phyloP scores from a whole-genome alignment of 2,797 vertebrate genomes.

The Muscicapa comitata region DNA sequence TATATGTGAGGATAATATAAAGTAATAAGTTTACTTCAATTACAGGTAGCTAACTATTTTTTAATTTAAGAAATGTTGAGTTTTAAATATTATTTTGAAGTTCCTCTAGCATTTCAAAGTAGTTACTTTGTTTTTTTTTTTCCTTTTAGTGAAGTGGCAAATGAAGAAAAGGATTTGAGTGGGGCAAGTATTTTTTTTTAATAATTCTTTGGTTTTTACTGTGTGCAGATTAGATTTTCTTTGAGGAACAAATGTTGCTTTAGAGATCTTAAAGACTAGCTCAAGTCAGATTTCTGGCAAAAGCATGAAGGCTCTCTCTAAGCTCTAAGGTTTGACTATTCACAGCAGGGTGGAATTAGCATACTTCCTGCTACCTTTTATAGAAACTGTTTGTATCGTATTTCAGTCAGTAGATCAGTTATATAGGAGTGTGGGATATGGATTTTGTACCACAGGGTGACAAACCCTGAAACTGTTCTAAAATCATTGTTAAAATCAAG shows the following conservation, averaged over 20 bases:
- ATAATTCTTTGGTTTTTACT: background rate
- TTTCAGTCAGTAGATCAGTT: background rate
- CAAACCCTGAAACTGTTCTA: background rate
- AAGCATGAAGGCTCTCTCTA: background rate
- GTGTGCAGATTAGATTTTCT: background rate
- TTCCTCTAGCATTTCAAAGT: background rate
- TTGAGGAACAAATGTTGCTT: background rate
- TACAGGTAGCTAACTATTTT: background rate
- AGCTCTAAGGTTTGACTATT: background rate
- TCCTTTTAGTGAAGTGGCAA: conserved; percentile 64
- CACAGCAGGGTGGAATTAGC: background rate
- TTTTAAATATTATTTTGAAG: background rate
- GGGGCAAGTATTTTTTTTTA: conserved; percentile 66
- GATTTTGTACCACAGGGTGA: background rate
- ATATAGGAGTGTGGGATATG: background rate
- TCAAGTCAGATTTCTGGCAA: background rate
- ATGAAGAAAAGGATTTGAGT: conserved; percentile 54
- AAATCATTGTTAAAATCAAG: background rate
- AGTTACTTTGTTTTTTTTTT: conserved; percentile 5
- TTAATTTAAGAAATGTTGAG: background rate
- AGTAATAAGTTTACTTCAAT: background rate
- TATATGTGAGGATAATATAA: background rate
- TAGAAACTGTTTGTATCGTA: background rate
- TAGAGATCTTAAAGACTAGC: background rate
- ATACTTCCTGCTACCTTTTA: background rate